Evolutionary conservation across 2,113 vertebrate genomes (phyloP), one percentile per base, ranked within the genome.

Genomic region (Cryptomyrus ogoouensis): DNA sequence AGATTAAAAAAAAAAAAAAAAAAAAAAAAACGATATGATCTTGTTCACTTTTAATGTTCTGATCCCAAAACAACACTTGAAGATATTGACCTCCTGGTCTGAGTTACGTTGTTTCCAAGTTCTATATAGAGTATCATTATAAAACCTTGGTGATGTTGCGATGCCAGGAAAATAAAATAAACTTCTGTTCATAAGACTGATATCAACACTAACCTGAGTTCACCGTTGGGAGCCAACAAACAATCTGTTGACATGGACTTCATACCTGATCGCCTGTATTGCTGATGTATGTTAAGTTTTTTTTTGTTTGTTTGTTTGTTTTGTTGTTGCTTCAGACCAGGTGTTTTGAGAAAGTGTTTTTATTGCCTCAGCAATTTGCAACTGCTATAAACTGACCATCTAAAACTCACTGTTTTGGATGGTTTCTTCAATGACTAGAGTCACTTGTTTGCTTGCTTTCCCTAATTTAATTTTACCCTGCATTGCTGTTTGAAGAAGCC

Each of bases 61-160:
- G 92, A 95, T 94, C 93, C 93, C 92, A 92, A 93, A 92, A 93
- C 90, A 92, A 93, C 92, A 94, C 93, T 94, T 95, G 94, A 95
- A 94, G 92, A 94, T 93, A 94, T 95, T 95, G 94, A 95, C 93
- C 94, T 95, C 95, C 93, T 94, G 94, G 94, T 95, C 94, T 92
- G 93, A 95, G 95, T 95, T 95, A 94, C 95, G 95, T 95, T 96
- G 95, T 96, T 95, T 96, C 94, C 94, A 94, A 96, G 95, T 94
- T 95, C 95, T 94, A 80, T 80, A 95, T 95, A 95, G 94, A 96
- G 95, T 94, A 96, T 93, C 94, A 92, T 94, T 94, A 94, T 95
- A 95, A 95, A 95, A 46, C 94, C 93, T 95, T 94, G 94, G 95
- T 92, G 92, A 92, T 95, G 95, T 94, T 95, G 95, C 94, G 95